Evolutionary conservation across 2,113 vertebrate species (phyloP).

Genomic region (Tachysurus vachellii): DNA sequence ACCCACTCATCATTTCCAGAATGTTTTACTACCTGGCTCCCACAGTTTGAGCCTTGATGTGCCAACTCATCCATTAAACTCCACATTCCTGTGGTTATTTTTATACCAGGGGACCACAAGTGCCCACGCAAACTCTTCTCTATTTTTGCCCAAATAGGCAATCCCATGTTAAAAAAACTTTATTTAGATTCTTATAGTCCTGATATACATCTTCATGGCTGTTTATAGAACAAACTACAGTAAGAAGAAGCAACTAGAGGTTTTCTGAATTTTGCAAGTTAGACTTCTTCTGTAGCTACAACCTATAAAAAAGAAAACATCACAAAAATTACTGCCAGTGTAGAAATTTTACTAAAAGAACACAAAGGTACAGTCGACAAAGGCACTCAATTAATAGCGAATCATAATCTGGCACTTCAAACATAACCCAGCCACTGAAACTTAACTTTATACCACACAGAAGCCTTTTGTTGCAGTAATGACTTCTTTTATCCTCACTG

Average conservation of each 20-base stretch:
- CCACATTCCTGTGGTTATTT: constrained; percentile 50
- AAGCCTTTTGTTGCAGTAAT: constrained; percentile 30
- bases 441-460: constrained; percentile 26
- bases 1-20: not conserved
- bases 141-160: constrained; percentile 55
- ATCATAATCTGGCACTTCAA: constrained; percentile 18
- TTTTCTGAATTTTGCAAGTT: not conserved
- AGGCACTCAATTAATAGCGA: not conserved
- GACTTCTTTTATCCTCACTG: constrained; percentile 36
- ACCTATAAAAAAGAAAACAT: not conserved
- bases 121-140: constrained; percentile 60
- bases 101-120: constrained; percentile 57
- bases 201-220: constrained; percentile 30
- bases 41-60: constrained; percentile 59
- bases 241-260: not conserved
- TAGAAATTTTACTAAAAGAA: not conserved
- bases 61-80: constrained; percentile 66
- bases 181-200: constrained; percentile 50
- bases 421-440: constrained; percentile 1
- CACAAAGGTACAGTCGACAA: not conserved
- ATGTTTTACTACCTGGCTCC: constrained; percentile 53
- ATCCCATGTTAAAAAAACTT: constrained; percentile 19
- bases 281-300: not conserved
- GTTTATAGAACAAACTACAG: not conserved
- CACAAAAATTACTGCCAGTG: constrained; percentile 49